Evolutionary conservation across 2,113 vertebrate genomes (phyloP).

Genomic region (Strigops habroptila): DNA sequence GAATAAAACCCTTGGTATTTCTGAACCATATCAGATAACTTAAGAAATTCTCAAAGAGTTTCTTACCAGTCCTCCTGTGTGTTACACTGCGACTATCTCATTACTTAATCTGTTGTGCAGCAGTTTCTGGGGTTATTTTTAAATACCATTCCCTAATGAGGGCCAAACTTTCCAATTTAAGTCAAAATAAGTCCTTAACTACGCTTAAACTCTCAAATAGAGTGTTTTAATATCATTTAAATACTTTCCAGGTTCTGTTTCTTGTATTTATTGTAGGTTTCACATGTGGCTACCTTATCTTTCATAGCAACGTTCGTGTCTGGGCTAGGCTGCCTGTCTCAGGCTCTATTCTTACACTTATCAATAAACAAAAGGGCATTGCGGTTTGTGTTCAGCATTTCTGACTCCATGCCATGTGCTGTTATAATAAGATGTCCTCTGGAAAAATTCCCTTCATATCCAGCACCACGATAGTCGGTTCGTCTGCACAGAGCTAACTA

Average conservation of each 20-base stretch:
- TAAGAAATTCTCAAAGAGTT: background rate
- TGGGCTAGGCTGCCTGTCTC: slow-evolving; percentile 1
- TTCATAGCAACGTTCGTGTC: background rate
- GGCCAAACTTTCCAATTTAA: background rate
- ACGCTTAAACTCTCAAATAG: background rate
- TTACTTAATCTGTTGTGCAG: background rate
- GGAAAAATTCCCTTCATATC: slow-evolving; percentile 54
- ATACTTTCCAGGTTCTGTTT: background rate
- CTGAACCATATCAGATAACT: background rate
- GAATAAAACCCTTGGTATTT: background rate
- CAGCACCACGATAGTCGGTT: background rate
- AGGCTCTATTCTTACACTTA: slow-evolving; percentile 49
- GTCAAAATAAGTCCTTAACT: background rate
- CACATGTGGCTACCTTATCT: slow-evolving; percentile 32
- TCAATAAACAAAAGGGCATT: slow-evolving; percentile 63
- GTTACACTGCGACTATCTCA: background rate
- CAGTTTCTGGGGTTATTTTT: background rate
- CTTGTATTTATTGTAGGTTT: background rate
- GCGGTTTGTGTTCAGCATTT: slow-evolving; percentile 20
- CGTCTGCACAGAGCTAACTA: background rate
- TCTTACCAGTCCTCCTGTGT: background rate
- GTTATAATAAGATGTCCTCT: slow-evolving; percentile 53
- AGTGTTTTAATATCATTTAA: background rate
- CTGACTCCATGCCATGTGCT: slow-evolving; percentile 55
- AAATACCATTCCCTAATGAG: background rate